Base-by-base conservation (phyloP, 1,140 invertebrate genomes). In the Drosophila sp. region DNA sequence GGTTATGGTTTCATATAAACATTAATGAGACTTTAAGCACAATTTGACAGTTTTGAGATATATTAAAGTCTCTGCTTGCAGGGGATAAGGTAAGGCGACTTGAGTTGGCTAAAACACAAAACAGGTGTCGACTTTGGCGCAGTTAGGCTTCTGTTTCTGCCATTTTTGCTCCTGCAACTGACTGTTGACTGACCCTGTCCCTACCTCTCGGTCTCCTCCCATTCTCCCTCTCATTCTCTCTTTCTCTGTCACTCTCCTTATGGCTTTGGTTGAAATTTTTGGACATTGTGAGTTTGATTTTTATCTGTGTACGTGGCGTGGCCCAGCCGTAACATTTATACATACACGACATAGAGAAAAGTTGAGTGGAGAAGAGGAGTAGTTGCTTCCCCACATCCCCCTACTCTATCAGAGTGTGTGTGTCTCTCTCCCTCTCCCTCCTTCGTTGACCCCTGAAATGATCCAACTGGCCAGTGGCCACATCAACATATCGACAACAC, bases 261-360 rank as follows among this genome's bases (percentile, higher is more conserved):
- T 55, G 41, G 56, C 54, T 55, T 74, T 64, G 33, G 63, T 33
- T 78, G 60, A 70, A 74, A 65, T 75, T 79, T 73, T 78, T 55
- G 65, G 50, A 68, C 78, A 81, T 78, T 72, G 83, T 79, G 61
- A 76, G 63, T 63, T 79, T 86, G 83, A 86, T 86, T 86, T 86
- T 76, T 87, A 87, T 86, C 83, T 82, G 76, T 79, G 76, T 74
- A 68, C 79, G 70, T 82, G 79, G 71, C 80, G 65, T 82, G 58
- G 79, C 67, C 75, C 64, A 61, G 67, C 75, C 80, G 80, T 83
- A 83, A 79, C 79, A 75, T 66, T 27, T 50, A 25, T 23, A 47
- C 30, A 55, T 29, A 27, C 30, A 30, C 30, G 11, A 7, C 27
- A 55, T 30, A 3, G 11, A n/a, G 29, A 10, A 17, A 17, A 17